These are phyloP conservation scores for Australoheros facetus DNA, from an alignment of 2,797 vertebrate species.

Conservation along the genomic window DNA sequence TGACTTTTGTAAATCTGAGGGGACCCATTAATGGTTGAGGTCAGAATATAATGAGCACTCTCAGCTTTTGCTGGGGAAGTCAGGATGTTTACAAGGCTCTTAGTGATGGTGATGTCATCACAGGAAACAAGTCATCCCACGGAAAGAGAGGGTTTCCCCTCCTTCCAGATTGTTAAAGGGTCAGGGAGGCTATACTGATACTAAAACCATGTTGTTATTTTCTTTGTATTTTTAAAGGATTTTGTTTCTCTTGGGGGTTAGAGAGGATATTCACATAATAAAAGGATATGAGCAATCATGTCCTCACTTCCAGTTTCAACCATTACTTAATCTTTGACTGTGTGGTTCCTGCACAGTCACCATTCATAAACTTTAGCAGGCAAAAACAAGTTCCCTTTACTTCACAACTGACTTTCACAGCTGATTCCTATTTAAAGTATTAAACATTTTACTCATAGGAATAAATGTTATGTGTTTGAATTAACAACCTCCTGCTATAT, in stretches of 20 bases:
- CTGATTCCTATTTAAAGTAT: not conserved
- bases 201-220: constrained; percentile 2
- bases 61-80: constrained; percentile 16
- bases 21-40: constrained; percentile 37
- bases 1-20: constrained; percentile 31
- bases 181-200: not conserved
- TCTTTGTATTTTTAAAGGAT: constrained; percentile 31
- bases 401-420: not conserved
- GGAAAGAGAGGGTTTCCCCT: constrained; percentile 59
- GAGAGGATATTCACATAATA: constrained; percentile 53
- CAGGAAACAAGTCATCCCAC: constrained; percentile 58
- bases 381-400: constrained; percentile 7
- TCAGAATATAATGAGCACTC: constrained; percentile 12
- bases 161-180: constrained; percentile 42
- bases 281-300: constrained; percentile 44
- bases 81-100: constrained; percentile 56
- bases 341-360: constrained; percentile 8
- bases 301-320: constrained; percentile 35
- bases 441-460: not conserved
- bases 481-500: not conserved
- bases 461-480: not conserved
- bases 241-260: constrained; percentile 16
- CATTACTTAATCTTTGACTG: not conserved
- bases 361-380: not conserved
- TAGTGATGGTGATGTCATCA: constrained; percentile 46